phyloP scores from a whole-genome alignment of 1,140 invertebrate genomes.

The Parapsyche elsis region DNA sequence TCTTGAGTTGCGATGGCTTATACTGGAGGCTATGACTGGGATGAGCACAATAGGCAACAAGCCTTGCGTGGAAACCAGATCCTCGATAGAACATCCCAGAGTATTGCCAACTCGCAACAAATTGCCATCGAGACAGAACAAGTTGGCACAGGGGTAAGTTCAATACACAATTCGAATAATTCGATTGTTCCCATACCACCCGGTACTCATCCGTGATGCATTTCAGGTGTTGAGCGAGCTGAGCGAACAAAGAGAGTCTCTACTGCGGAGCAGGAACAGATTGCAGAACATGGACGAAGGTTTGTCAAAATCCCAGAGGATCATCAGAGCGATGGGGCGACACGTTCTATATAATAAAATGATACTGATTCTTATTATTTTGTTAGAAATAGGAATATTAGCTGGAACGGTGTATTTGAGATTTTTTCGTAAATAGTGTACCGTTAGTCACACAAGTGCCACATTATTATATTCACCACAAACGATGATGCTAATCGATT shows the following conservation, averaged over 20 bases:
- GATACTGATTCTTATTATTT: conserved; percentile 50
- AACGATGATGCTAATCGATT: no score
- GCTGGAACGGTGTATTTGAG: conserved; percentile 42
- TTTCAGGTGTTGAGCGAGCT: conserved; percentile 52
- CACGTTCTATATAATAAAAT: conserved; percentile 54
- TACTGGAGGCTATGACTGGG: conserved; percentile 62
- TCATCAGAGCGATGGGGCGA: conserved; percentile 49
- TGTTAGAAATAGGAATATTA: conserved; percentile 50
- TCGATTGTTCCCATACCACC: neutral
- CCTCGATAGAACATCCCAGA: conserved; percentile 74
- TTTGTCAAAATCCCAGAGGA: conserved; percentile 46
- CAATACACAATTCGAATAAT: neutral
- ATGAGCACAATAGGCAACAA: conserved; percentile 66
- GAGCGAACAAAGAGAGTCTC: conserved; percentile 51
- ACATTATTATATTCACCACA: no score
- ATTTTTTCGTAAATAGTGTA: conserved; percentile 43
- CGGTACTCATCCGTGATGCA: neutral
- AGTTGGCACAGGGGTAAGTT: conserved; percentile 78
- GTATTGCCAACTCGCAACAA: conserved; percentile 74
- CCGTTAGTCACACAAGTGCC: no score
- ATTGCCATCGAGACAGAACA: conserved; percentile 83
- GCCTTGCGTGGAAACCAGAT: conserved; percentile 70
- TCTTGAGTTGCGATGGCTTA: conserved; percentile 41
- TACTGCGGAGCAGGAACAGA: conserved; percentile 49
- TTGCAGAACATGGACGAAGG: conserved; percentile 53